Base-by-base conservation (phyloP, 2,113 vertebrate genomes). In the Oryzias melastigma region DNA sequence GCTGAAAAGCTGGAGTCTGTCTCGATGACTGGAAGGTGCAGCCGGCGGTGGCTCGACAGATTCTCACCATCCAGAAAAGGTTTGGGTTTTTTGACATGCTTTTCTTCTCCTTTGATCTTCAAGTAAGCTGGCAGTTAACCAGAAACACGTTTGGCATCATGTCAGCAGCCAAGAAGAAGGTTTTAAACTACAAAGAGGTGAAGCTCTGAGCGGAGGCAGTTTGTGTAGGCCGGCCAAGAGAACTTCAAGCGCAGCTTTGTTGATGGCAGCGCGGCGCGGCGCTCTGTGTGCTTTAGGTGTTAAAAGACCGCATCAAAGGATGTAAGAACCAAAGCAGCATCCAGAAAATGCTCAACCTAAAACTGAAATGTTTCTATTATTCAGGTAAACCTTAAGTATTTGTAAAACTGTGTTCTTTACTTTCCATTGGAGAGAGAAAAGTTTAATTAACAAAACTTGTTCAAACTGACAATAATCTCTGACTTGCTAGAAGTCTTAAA, bases 51-150 rank as follows among this genome's bases (percentile, higher is more conserved):
- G 95, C 95, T 60, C 95, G 95, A 78, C 96, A 97, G 88, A 97
- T 97, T 81, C 94, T 96, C 75, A 97, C 95, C 54, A 96, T 96
- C 68, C 96, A 96, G 77, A 94, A 95, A 96, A 94, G 95, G 97
- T 88, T 22, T 35, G 35, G 35, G 59, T 35, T 67, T 41, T 44
- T 50, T 29, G 2, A 58, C n/a, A 14, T 47, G 5, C 12, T 40
- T 59, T 44, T 44, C 10, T 19, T 45, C 62, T 35, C 29, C 14
- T 25, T 69, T 72, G 41, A 65, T 70, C 47, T 62, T 63, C 58
- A 47, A 18, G 27, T 45, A 62, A 50, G n/a, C 25, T 60, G 53
- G 12, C n/a, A 71, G 50, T 53, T 4, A 40, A 48, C 69, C 64
- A 17, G 20, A 58, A 58, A 51, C n/a, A 29, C 20, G 20, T 63